Percentiles rank a stretch among this genome's conserved stretches.
phyloP scores from a whole-genome alignment of 2,113 vertebrate genomes.

The Chlamydotis undulata region DNA sequence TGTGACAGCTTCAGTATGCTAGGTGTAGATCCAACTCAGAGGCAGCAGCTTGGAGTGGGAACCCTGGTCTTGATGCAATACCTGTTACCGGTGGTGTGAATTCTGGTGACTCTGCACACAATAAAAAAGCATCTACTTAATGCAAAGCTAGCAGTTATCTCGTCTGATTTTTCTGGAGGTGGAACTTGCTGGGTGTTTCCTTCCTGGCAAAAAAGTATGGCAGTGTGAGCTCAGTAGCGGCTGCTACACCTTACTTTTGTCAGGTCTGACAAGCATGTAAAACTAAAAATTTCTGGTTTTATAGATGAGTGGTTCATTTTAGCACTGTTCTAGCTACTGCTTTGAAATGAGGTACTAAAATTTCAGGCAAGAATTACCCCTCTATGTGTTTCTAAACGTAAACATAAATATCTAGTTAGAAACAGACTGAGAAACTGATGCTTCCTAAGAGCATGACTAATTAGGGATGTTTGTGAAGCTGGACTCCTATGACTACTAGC shows the following conservation, averaged over 20 bases:
- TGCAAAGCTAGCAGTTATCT: background rate
- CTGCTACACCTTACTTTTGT: background rate
- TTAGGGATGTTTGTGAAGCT: background rate
- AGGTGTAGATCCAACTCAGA: no score
- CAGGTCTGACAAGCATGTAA: background rate
- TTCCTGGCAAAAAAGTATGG: background rate
- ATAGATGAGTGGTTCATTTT: background rate
- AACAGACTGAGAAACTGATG: background rate
- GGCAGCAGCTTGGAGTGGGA: background rate
- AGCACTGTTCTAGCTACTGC: background rate
- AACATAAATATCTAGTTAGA: background rate
- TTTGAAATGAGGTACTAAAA: background rate
- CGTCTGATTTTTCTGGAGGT: background rate
- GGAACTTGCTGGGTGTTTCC: background rate
- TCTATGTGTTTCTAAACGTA: background rate
- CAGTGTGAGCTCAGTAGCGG: background rate
- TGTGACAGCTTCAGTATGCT: background rate
- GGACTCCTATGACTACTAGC: background rate
- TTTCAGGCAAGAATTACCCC: background rate
- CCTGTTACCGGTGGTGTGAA: background rate
- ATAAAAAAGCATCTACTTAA: background rate
- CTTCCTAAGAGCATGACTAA: background rate
- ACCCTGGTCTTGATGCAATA: background rate
- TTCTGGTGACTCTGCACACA: background rate
- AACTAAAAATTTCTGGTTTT: background rate